Conservation (phyloP, 2,797 vertebrate species). For the Mareca penelope region DNA sequence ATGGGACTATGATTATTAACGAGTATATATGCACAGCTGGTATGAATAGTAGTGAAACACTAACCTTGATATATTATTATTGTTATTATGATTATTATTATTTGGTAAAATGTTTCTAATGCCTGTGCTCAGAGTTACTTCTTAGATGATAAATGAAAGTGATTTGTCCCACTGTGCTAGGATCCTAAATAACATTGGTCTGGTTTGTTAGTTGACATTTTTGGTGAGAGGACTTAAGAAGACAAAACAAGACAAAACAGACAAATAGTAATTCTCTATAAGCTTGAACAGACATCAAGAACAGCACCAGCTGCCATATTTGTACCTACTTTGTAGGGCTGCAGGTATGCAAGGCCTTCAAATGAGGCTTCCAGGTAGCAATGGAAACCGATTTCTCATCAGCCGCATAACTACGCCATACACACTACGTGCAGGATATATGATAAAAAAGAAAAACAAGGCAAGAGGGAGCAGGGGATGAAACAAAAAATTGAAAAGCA, state of each 20-base stretch:
- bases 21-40: background rate
- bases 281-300: slow-evolving; percentile 79
- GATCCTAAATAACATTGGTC: slow-evolving; percentile 47
- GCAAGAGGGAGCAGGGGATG: slow-evolving; percentile 77
- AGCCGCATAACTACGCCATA: slow-evolving; percentile 99
- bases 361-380: slow-evolving; percentile 99
- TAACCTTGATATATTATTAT: background rate
- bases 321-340: slow-evolving; percentile 99
- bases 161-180: background rate
- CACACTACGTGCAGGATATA: slow-evolving; percentile 86
- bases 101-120: background rate
- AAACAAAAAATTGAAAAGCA: slow-evolving; percentile 82
- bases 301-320: slow-evolving; percentile 83
- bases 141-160: background rate
- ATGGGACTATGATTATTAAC: background rate
- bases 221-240: slow-evolving; percentile 52
- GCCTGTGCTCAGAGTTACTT: background rate
- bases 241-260: slow-evolving; percentile 57
- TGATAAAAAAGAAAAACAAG: slow-evolving; percentile 75
- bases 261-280: slow-evolving; percentile 66
- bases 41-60: background rate
- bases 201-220: slow-evolving; percentile 56
- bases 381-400: slow-evolving; percentile 99
- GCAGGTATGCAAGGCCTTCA: slow-evolving; percentile 99
- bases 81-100: no score